A percentile compares a stretch with the other conserved stretches of the same genome.
phyloP scores from a whole-genome alignment of 2,113 vertebrate species.

The Pyrgilauda ruficollis region DNA sequence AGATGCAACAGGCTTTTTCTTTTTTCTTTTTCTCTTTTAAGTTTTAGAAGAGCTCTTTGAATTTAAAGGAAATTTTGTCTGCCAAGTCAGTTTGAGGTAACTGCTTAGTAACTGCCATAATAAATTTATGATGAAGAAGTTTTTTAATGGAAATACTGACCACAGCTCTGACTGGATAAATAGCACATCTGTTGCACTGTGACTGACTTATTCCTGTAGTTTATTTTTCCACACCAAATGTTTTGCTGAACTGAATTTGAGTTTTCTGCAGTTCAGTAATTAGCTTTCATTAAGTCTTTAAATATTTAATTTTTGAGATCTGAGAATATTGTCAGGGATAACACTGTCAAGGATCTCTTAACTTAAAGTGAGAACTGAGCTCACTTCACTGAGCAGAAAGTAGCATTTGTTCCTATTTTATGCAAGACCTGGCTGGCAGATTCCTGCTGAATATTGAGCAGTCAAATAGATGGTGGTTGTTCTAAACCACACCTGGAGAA shows the following conservation, averaged over 20 bases:
- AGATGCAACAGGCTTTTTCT: background rate
- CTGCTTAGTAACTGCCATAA: background rate
- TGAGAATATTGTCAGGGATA: background rate
- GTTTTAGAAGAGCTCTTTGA: background rate
- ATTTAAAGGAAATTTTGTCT: background rate
- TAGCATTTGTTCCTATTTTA: background rate
- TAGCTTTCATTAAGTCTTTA: background rate
- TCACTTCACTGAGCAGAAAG: background rate
- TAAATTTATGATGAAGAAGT: background rate
- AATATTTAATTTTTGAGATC: background rate
- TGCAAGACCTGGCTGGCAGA: background rate
- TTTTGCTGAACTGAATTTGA: background rate
- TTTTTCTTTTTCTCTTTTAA: background rate
- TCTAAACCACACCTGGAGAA: background rate
- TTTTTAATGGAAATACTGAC: conserved; percentile 14
- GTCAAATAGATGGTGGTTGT: background rate
- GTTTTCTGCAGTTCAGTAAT: background rate
- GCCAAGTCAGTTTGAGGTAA: background rate
- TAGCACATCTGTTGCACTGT: conserved; percentile 6
- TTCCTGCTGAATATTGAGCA: background rate
- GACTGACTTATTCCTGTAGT: background rate
- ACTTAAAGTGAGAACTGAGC: background rate
- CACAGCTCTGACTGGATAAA: background rate
- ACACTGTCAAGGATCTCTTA: background rate
- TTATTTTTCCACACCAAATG: background rate